Conservation (phyloP, 2,888 invertebrate genomes). For the Encarsia formosa region DNA sequence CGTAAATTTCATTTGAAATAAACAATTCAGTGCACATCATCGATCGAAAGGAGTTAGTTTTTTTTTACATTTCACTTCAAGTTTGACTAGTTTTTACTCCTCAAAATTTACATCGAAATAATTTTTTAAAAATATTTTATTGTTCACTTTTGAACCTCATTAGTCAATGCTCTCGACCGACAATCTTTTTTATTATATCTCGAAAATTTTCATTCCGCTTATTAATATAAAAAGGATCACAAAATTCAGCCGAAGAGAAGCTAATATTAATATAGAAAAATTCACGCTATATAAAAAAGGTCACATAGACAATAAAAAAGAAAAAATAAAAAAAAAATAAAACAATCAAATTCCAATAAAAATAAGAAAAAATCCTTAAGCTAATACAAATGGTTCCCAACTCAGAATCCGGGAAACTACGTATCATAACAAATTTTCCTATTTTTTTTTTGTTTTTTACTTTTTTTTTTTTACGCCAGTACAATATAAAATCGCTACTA, state of each 20-base stretch:
- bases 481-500: slow-evolving; percentile 16
- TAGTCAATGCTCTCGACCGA: neutral
- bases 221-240: slow-evolving; percentile 24
- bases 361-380: slow-evolving; percentile 11
- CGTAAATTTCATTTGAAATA: too few species aligned
- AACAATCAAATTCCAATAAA: slow-evolving; percentile 15
- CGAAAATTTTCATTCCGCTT: slow-evolving; percentile 12
- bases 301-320: slow-evolving; percentile 15
- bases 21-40: too few species aligned
- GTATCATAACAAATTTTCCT: slow-evolving; percentile 19
- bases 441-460: slow-evolving; percentile 6
- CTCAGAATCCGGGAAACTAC: neutral
- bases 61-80: slow-evolving; percentile 9
- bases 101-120: neutral
- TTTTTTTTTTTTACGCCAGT: slow-evolving; percentile 11
- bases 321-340: slow-evolving; percentile 9
- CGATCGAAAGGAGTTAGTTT: slow-evolving; percentile 13
- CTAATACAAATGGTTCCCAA: slow-evolving; percentile 5
- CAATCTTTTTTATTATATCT: slow-evolving; percentile 1
- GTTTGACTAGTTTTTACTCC: slow-evolving; percentile 24
- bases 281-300: slow-evolving; percentile 23
- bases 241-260: slow-evolving; percentile 22
- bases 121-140: too few species aligned
- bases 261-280: slow-evolving; percentile 21
- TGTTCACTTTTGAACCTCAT: too few species aligned